Conservation (phyloP, 1,140 invertebrate species). For the Phthorimaea operculella region DNA sequence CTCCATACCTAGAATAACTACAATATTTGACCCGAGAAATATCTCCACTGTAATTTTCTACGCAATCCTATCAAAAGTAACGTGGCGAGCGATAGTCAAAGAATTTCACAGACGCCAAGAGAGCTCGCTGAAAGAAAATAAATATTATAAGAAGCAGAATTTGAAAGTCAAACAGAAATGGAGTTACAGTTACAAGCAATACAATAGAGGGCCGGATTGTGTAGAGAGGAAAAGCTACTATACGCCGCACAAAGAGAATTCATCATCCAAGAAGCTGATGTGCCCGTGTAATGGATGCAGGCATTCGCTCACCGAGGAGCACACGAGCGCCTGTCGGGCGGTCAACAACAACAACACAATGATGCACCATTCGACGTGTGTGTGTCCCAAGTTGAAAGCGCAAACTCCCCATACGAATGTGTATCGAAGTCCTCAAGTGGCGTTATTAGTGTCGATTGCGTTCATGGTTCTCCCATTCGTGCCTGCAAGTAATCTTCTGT, state of each 20-base stretch:
- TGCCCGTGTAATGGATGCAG: constrained; percentile 68
- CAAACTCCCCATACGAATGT: constrained; percentile 33
- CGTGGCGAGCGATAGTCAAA: constrained; percentile 49
- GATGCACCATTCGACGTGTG: constrained; percentile 58
- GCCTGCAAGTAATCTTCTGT: constrained; percentile 93
- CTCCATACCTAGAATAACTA: constrained; percentile 83
- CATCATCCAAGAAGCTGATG: constrained; percentile 45
- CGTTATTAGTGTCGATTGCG: constrained; percentile 74
- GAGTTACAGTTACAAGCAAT: constrained; percentile 50
- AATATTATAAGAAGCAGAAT: constrained; percentile 51
- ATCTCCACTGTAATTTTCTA: constrained; percentile 80
- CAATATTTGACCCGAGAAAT: constrained; percentile 80
- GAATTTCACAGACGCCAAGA: constrained; percentile 50
- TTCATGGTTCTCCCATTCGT: constrained; percentile 91
- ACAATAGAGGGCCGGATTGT: constrained; percentile 45
- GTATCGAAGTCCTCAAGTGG: constrained; percentile 56
- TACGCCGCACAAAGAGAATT: constrained; percentile 44
- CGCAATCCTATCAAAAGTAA: constrained; percentile 63
- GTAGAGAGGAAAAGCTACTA: constrained; percentile 50
- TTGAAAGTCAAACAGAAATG: constrained; percentile 51
- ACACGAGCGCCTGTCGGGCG: constrained; percentile 66
- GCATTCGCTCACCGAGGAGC: constrained; percentile 66
- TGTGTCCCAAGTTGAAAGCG: constrained; percentile 48
- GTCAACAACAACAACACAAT: constrained; percentile 71
- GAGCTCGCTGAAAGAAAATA: constrained; percentile 31